Evolutionary conservation across 2,888 invertebrate species (phyloP), one percentile per base, ranked within the genome.

Genomic region (Heteropelma amictum): DNA sequence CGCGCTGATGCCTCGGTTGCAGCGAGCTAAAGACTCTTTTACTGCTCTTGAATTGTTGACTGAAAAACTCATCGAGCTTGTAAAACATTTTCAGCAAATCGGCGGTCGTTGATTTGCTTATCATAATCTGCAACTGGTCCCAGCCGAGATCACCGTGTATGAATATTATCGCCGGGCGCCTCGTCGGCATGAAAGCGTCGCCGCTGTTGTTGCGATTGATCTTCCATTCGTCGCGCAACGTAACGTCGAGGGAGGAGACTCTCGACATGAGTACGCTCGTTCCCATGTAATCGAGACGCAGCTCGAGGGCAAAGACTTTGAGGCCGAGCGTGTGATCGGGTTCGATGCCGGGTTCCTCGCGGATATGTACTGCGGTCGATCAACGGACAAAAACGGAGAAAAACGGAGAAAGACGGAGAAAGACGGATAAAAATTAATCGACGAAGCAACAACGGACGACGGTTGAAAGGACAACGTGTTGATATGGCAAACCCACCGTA

Each of bases 281-380:
- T 76, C 98, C 98, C 99, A 99, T 99, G 91, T 99, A 99, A 91
- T 99, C 99, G 71, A 99, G 91, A 17, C 98, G 93, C 81, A 97
- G 92, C 90, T 98, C 98, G 56, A 98, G 90, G 10, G 97, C 97
- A 83, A 94, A 93, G 77, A 98, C 91, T 82, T 94, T 93, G 76
- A 97, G 89, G 51, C 96, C 95, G 67, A 96, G 92, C 58, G 94
- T 95, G 89, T 98, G 98, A 83, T 96, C 95, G 0, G 98, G 98
- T 89, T 96, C 96, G 81, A 94, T 93, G 61, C 96, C 96, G 0
- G 96, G 95, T 87, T 97, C 97, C 90, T 98, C 98, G 79, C 94
- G 93, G 75, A 97, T 95, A 85, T 96, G 95, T 83, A 97, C 96
- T 95, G 86, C 21, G 8, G 19, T 21, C 7, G 45, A 61, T 51